Conservation (phyloP, 2,888 invertebrate genomes). For the Tigriopus californicus region DNA sequence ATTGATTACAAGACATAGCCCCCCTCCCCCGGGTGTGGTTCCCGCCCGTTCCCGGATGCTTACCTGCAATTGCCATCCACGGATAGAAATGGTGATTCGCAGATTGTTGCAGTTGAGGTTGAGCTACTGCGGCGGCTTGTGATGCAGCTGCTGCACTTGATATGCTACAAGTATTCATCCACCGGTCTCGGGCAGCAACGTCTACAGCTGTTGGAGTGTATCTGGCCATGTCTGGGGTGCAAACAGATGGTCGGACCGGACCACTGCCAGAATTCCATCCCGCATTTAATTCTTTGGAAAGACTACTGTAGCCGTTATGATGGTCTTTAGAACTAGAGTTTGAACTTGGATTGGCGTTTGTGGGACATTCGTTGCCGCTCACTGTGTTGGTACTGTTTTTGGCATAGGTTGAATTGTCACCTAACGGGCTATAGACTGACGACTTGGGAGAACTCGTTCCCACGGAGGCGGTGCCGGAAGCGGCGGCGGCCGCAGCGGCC, state of each 20-base stretch:
- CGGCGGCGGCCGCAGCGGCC: constrained; percentile 43
- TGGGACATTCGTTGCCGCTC: constrained; percentile 13
- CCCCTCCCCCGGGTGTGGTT: too few species aligned
- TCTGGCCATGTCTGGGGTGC: constrained; percentile 48
- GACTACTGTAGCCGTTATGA: constrained; percentile 10
- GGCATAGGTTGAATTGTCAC: neutral
- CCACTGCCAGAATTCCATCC: constrained; percentile 29
- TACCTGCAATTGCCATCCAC: constrained; percentile 98
- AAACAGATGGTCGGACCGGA: constrained; percentile 63
- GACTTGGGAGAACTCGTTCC: constrained; percentile 25
- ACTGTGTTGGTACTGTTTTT: constrained; percentile 24
- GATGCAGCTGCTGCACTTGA: constrained; percentile 25
- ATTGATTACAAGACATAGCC: too few species aligned
- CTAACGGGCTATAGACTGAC: neutral
- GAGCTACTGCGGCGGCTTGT: constrained; percentile 66
- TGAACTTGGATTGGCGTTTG: too few species aligned
- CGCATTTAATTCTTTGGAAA: neutral
- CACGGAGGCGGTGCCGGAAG: constrained; percentile 34
- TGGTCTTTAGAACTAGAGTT: neutral
- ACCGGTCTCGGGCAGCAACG: constrained; percentile 15
- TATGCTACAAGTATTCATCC: constrained; percentile 17
- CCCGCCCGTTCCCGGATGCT: constrained; percentile 37
- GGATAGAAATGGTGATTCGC: constrained; percentile 73
- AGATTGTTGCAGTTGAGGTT: constrained; percentile 26
- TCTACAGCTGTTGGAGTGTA: constrained; percentile 20